These are phyloP conservation scores for Uloborus diversus DNA, from an alignment of 1,140 invertebrate species.

Conservation along the genomic window DNA sequence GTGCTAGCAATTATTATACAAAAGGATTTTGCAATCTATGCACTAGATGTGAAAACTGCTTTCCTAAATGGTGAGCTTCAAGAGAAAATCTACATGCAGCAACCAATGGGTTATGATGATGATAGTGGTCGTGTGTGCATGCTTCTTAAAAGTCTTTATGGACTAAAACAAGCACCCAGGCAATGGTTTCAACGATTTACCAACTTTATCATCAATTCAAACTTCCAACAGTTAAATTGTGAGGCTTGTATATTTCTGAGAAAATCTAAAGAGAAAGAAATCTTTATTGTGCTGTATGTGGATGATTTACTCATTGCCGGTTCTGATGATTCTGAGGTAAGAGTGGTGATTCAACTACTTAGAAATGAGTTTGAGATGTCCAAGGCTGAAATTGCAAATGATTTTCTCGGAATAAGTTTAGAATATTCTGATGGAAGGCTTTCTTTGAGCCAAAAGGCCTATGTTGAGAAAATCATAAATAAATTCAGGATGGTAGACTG, in stretches of 20 bases:
- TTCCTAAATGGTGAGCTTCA: slow-evolving; percentile 63
- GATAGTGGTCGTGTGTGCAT: slow-evolving; percentile 32
- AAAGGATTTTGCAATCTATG: slow-evolving; percentile 59
- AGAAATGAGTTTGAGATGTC: slow-evolving; percentile 18
- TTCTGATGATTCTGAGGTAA: slow-evolving; percentile 3
- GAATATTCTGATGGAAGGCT: not conserved
- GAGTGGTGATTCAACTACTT: slow-evolving; percentile 12
- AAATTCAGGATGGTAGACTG: slow-evolving; percentile 2
- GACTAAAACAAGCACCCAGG: slow-evolving; percentile 58
- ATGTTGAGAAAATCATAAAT: not conserved
- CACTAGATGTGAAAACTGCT: slow-evolving; percentile 62
- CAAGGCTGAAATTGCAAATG: slow-evolving; percentile 18
- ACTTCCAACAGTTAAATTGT: slow-evolving; percentile 4
- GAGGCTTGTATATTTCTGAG: slow-evolving; percentile 9
- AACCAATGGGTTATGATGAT: slow-evolving; percentile 59
- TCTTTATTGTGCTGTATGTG: slow-evolving; percentile 17
- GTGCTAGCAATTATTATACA: slow-evolving; percentile 1
- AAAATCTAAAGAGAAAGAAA: not conserved
- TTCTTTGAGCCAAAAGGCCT: not conserved
- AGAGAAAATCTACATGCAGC: slow-evolving; percentile 64
- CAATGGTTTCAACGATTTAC: no score
- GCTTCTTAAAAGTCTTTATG: slow-evolving; percentile 58
- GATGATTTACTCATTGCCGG: slow-evolving; percentile 22
- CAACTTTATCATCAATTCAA: slow-evolving; percentile 5
- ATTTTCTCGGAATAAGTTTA: slow-evolving; percentile 17